A percentile compares a stretch with the other conserved stretches of the same genome.
Conservation (phyloP, 2,888 invertebrate genomes). For the Noctua comes region DNA sequence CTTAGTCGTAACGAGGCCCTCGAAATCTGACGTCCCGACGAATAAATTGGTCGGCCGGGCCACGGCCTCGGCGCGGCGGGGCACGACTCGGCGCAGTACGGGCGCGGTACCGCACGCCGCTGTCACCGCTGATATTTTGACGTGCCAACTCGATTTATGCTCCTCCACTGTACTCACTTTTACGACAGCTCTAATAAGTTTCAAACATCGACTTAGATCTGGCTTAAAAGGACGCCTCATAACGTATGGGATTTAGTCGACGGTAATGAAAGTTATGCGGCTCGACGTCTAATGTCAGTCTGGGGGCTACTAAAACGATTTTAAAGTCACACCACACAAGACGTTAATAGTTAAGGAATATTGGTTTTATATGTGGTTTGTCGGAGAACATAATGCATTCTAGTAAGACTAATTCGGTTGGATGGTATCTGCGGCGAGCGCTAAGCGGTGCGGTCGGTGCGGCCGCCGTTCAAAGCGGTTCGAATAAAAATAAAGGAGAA, state of each 20-base stretch:
- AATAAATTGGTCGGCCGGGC: slow-evolving; percentile 88
- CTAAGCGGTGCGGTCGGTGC: slow-evolving; percentile 83
- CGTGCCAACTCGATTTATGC: slow-evolving; percentile 81
- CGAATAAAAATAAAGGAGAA: slow-evolving; percentile 79
- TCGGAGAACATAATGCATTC: slow-evolving; percentile 66
- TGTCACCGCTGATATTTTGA: slow-evolving; percentile 85
- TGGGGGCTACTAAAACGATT: slow-evolving; percentile 65
- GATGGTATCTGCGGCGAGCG: slow-evolving; percentile 76
- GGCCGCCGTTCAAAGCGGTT: slow-evolving; percentile 81
- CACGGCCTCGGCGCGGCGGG: slow-evolving; percentile 70
- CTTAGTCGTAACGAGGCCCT: slow-evolving; percentile 91
- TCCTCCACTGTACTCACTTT: slow-evolving; percentile 71
- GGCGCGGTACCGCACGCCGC: slow-evolving; percentile 78
- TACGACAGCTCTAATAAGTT: slow-evolving; percentile 80
- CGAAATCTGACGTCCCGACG: slow-evolving; percentile 90
- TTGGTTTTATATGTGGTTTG: slow-evolving; percentile 79
- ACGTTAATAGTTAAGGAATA: slow-evolving; percentile 74
- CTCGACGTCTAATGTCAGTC: slow-evolving; percentile 57
- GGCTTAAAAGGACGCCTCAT: slow-evolving; percentile 71
- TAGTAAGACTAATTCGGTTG: slow-evolving; percentile 72
- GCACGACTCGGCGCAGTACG: slow-evolving; percentile 61
- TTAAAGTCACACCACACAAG: slow-evolving; percentile 67
- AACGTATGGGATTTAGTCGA: slow-evolving; percentile 72
- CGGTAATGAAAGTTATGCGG: slow-evolving; percentile 70
- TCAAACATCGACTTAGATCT: slow-evolving; percentile 72